A percentile compares a stretch with the other conserved stretches of the same genome.
Evolutionary conservation across 2,797 vertebrate species (phyloP).

Genomic region (Lutjanus argentimaculatus): DNA sequence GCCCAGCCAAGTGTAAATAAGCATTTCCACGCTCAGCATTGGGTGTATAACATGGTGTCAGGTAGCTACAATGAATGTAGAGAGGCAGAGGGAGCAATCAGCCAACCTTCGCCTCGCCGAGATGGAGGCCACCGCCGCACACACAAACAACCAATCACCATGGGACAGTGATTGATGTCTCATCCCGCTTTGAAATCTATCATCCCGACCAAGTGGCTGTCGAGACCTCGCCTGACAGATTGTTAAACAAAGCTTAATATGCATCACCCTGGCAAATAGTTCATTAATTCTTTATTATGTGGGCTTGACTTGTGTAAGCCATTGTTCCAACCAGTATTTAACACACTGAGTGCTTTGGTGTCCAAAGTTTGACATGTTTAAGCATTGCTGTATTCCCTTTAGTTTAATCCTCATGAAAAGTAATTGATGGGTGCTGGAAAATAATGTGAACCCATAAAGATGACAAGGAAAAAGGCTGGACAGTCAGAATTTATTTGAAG

Average conservation of each 20-base stretch:
- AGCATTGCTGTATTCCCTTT: slow-evolving; percentile 7
- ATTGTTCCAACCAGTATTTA: slow-evolving; percentile 59
- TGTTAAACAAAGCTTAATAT: slow-evolving; percentile 92
- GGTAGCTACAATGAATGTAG: slow-evolving; percentile 88
- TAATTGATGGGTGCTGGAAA: not conserved
- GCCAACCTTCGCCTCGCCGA: slow-evolving; percentile 90
- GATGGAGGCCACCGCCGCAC: slow-evolving; percentile 92
- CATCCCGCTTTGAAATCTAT: slow-evolving; percentile 92
- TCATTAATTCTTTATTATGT: slow-evolving; percentile 93
- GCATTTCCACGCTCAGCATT: slow-evolving; percentile 86
- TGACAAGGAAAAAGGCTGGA: too few species aligned
- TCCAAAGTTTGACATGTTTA: slow-evolving; percentile 17
- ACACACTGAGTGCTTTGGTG: slow-evolving; percentile 41
- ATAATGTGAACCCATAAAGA: not conserved
- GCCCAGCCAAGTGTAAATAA: slow-evolving; percentile 84
- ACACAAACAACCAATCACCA: slow-evolving; percentile 95
- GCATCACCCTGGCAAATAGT: slow-evolving; percentile 90
- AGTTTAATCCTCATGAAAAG: not conserved
- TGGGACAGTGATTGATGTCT: slow-evolving; percentile 91
- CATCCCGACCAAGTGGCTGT: slow-evolving; percentile 89
- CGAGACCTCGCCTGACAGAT: slow-evolving; percentile 85
- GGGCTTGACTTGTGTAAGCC: slow-evolving; percentile 84
- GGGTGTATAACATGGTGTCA: slow-evolving; percentile 89
- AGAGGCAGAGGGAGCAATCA: slow-evolving; percentile 91
- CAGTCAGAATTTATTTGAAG: too few species aligned